phyloP scores from a whole-genome alignment of 2,888 invertebrate species.

The Metalampra italica region DNA sequence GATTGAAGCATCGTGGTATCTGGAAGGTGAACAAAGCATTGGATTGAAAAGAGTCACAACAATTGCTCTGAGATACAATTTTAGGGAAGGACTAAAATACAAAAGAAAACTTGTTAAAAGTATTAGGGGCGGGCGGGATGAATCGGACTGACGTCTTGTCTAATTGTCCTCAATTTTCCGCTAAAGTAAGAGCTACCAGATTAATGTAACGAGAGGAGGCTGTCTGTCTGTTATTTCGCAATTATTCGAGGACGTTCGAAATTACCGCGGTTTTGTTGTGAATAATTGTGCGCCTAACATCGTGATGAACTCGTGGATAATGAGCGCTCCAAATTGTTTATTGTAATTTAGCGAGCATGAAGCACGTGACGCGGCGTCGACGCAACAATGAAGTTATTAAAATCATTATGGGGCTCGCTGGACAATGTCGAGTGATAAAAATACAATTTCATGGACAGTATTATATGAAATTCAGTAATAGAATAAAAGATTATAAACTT shows the following conservation, averaged over 20 bases:
- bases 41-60: neutral
- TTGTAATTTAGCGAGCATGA: conserved; percentile 67
- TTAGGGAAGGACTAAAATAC: neutral
- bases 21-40: conserved; percentile 21
- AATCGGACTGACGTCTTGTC: conserved; percentile 27
- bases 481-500: neutral
- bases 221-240: conserved; percentile 68
- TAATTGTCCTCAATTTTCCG: conserved; percentile 43
- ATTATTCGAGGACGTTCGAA: conserved; percentile 70
- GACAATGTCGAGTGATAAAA: conserved; percentile 25
- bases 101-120: conserved; percentile 1
- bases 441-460: conserved; percentile 1
- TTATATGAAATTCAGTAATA: neutral
- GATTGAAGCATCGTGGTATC: conserved; percentile 45
- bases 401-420: conserved; percentile 40
- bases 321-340: conserved; percentile 71
- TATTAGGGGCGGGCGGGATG: conserved; percentile 17
- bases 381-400: conserved; percentile 61
- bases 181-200: conserved; percentile 61
- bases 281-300: conserved; percentile 62
- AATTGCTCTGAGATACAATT: neutral
- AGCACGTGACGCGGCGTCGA: conserved; percentile 56
- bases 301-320: conserved; percentile 67
- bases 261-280: conserved; percentile 64
- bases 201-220: conserved; percentile 60